Base-by-base conservation (phyloP, 2,113 vertebrate species). In the Laticauda colubrina region DNA sequence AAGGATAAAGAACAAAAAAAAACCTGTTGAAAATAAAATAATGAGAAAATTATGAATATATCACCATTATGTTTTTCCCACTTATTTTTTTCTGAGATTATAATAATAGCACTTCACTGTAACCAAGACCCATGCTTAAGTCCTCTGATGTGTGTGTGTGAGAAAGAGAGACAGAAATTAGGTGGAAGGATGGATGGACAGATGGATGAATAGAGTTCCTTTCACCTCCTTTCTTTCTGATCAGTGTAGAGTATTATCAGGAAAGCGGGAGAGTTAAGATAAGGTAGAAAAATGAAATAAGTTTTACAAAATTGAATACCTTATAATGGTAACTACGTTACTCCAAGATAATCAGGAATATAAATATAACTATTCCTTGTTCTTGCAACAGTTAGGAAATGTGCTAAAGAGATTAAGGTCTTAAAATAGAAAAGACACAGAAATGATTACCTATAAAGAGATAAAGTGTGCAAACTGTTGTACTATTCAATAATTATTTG, bases 261-360 rank as follows among this genome's bases (percentile, higher is more conserved):
- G 43, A 48, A 95, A 97, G 96, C 96, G 91, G 94, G 95, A 95
- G 91, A 95, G 90, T 96, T 91, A 97, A 93, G 95, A 96, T 95
- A 96, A 97, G 91, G 93, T 54, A 0, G 94, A 93, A 97, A 94
- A 59, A 92, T 92, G 91, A 92, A 96, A 96, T 93, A 90, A 11
- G 89, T 95, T 96, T 97, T 97, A 96, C 96, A 97, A 97, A 97
- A 97, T 95, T 95, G 97, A 97, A 97, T 97, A 96, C 94, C 91
- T 90, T 96, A 34, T 39, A 95, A 97, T 97, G 97, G 96, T 97
- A 97, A 97, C 94, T 96, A 96, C 91, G 93, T 94, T 96, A 94
- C 91, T 95, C 97, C 96, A 94, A 96, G 94, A 93, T 94, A 97
- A 95, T 94, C 94, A 94, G 93, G 61, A 29, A 91, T 94, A 96